Conservation (phyloP, 2,888 invertebrate genomes). For the Heliconius aoede region DNA sequence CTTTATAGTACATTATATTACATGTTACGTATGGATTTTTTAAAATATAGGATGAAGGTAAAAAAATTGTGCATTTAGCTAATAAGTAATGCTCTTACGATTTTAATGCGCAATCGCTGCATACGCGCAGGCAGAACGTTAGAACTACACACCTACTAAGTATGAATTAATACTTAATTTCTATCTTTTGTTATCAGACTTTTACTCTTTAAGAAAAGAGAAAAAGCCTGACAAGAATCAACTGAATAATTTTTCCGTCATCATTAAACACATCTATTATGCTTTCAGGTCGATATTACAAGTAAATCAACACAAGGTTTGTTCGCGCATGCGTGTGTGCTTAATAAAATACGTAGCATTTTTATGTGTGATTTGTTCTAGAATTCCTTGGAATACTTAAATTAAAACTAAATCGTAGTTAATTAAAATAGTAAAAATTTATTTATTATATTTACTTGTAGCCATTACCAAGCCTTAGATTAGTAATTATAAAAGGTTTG, state of each 20-base stretch:
- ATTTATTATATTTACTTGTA: no score
- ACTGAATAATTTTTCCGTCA: not conserved
- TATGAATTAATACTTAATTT: not conserved
- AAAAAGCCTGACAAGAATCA: no score
- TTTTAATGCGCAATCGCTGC: no score
- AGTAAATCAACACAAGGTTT: constrained; percentile 43
- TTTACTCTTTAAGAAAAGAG: no score
- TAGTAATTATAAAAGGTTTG: no score
- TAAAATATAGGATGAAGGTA: not conserved
- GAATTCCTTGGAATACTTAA: constrained; percentile 2
- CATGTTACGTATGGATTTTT: not conserved
- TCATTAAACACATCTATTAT: constrained; percentile 15
- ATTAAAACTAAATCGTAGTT: not conserved
- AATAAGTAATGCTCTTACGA: no score
- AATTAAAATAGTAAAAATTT: not conserved
- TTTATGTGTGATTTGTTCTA: not conserved
- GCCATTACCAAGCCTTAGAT: no score
- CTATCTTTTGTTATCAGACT: not conserved
- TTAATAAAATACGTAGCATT: constrained; percentile 18
- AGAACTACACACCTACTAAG: no score
- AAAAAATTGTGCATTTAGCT: no score
- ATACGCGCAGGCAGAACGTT: no score
- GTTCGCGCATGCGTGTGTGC: constrained; percentile 48
- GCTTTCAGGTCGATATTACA: constrained; percentile 50
- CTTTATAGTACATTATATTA: not conserved